These are phyloP conservation scores for Anguilla anguilla DNA, from an alignment of 2,797 vertebrate genomes.

Conservation along the genomic window DNA sequence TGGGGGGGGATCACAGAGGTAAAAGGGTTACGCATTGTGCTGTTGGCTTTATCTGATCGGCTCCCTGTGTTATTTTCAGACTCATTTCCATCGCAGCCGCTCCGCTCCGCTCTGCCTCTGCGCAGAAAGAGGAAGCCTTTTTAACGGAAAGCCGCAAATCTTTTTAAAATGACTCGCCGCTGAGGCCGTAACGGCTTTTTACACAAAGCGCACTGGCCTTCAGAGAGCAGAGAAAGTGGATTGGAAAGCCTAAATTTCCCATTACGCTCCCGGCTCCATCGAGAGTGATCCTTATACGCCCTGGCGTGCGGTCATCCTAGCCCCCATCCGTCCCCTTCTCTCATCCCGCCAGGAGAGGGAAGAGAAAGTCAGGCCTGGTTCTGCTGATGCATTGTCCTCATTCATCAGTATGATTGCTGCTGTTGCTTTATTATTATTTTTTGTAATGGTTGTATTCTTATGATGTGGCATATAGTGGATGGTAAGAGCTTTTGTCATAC, in stretches of 20 bases:
- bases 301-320: not conserved
- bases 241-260: not conserved
- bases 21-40: constrained; percentile 1
- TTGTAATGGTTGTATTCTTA: not conserved
- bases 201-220: not conserved
- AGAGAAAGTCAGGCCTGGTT: not conserved
- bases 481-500: not conserved
- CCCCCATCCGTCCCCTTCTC: not conserved
- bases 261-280: not conserved
- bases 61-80: not conserved
- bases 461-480: not conserved
- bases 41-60: not conserved
- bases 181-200: too few relatives aligned
- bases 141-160: too few relatives aligned
- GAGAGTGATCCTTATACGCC: not conserved
- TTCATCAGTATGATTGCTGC: not conserved
- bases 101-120: not conserved
- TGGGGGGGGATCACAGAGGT: not conserved
- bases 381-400: not conserved
- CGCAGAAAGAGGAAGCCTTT: not conserved
- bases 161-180: too few relatives aligned
- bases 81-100: not conserved
- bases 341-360: not conserved
- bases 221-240: not conserved
- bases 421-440: not conserved